Evolutionary conservation across 2,113 vertebrate species (phyloP).

Genomic region (Azemiops feae): DNA sequence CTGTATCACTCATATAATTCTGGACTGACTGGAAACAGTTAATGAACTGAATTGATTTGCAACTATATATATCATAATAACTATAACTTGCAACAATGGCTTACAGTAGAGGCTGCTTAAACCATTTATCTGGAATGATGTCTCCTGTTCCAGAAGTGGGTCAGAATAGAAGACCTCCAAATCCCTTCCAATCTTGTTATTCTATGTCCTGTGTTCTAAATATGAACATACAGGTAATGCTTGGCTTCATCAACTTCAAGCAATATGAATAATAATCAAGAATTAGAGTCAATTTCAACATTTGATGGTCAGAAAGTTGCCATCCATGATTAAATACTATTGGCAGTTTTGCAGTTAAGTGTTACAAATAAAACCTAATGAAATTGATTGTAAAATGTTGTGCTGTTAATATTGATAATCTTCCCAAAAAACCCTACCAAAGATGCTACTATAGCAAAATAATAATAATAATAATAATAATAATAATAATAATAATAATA

Average conservation of each 20-base stretch:
- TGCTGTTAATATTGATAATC: neutral
- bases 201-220: neutral
- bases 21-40: constrained; percentile 7
- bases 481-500: too few species aligned
- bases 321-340: neutral
- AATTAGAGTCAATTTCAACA: neutral
- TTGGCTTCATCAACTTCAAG: neutral
- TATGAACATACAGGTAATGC: neutral
- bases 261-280: neutral
- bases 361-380: neutral
- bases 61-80: neutral
- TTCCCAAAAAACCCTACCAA: neutral
- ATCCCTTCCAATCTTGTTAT: neutral
- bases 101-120: neutral
- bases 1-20: constrained; percentile 8
- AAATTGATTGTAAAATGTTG: neutral
- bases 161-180: neutral
- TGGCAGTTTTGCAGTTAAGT: neutral
- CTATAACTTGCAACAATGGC: neutral
- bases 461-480: too few species aligned
- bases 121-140: neutral
- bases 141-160: neutral
- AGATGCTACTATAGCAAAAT: constrained; percentile 7
- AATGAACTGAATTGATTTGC: neutral
- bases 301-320: neutral